phyloP scores from a whole-genome alignment of 2,113 vertebrate species.

The Aleadryas rufinucha region DNA sequence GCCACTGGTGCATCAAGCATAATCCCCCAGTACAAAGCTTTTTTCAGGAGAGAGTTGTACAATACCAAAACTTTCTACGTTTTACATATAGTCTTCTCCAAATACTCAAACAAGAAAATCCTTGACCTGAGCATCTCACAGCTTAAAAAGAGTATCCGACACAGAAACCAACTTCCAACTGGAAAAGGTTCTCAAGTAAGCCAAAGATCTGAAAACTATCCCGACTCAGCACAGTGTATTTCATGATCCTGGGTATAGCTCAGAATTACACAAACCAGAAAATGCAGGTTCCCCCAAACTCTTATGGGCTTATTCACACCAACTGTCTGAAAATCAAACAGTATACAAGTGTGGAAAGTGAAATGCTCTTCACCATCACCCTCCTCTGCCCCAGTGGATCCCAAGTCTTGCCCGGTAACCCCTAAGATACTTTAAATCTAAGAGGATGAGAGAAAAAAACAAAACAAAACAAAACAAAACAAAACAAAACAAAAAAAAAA shows the following conservation, averaged over 20 bases:
- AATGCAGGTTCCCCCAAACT: neutral
- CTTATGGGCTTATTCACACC: rapidly evolving
- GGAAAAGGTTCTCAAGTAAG: neutral
- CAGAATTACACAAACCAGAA: neutral
- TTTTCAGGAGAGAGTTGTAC: neutral
- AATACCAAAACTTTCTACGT: rapidly evolving
- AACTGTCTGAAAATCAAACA: neutral
- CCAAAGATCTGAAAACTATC: neutral
- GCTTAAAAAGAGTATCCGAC: neutral
- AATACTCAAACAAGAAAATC: neutral
- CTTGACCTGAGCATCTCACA: neutral
- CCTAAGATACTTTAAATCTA: neutral
- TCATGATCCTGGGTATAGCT: neutral
- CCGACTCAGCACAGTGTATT: rapidly evolving
- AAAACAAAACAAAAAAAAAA: too few species aligned
- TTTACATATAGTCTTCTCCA: neutral
- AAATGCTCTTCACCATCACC: neutral
- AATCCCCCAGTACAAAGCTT: neutral
- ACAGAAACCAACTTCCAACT: rapidly evolving
- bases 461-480: too few species aligned
- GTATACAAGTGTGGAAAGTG: neutral
- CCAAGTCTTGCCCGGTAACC: neutral
- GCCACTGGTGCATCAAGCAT: neutral
- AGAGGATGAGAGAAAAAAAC: rapidly evolving
- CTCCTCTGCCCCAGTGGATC: neutral